phyloP scores from a whole-genome alignment of 2,888 invertebrate genomes.

The Cheilosia vulpina region DNA sequence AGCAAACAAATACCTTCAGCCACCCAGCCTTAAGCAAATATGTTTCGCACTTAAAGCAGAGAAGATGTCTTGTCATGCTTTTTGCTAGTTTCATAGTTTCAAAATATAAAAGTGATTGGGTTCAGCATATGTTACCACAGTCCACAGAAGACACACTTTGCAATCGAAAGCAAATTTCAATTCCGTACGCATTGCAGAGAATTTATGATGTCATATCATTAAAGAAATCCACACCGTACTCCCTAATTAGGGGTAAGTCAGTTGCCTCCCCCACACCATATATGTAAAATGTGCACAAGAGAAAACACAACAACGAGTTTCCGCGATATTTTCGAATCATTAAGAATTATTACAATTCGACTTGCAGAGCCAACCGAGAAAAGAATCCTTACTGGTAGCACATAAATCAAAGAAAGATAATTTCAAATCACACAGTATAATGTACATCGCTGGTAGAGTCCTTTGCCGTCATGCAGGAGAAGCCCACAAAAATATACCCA shows the following conservation, averaged over 20 bases:
- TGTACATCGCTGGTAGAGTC: conserved; percentile 21
- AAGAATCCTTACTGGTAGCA: conserved; percentile 57
- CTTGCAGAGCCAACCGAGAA: conserved; percentile 31
- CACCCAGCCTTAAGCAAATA: no score
- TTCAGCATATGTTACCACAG: no score
- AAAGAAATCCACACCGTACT: conserved; percentile 1
- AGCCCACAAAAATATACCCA: conserved; percentile 35
- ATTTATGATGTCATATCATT: not conserved
- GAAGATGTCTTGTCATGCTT: no score
- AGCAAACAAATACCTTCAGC: no score
- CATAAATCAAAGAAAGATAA: conserved; percentile 74
- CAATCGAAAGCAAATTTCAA: no score
- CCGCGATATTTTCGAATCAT: conserved; percentile 56
- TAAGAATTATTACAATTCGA: conserved; percentile 64
- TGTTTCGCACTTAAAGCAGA: no score
- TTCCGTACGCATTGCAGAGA: conserved; percentile 9
- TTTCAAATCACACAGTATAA: conserved; percentile 64
- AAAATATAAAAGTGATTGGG: no score
- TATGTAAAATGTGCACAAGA: not conserved
- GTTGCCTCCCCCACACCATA: conserved; percentile 2
- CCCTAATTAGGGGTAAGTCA: conserved; percentile 47
- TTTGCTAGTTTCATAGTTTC: no score
- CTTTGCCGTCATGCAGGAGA: conserved; percentile 39
- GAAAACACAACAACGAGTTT: not conserved
- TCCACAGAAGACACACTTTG: no score